These are phyloP conservation scores for Helicoverpa zea DNA, from an alignment of 1,140 invertebrate genomes.

Conservation along the genomic window DNA sequence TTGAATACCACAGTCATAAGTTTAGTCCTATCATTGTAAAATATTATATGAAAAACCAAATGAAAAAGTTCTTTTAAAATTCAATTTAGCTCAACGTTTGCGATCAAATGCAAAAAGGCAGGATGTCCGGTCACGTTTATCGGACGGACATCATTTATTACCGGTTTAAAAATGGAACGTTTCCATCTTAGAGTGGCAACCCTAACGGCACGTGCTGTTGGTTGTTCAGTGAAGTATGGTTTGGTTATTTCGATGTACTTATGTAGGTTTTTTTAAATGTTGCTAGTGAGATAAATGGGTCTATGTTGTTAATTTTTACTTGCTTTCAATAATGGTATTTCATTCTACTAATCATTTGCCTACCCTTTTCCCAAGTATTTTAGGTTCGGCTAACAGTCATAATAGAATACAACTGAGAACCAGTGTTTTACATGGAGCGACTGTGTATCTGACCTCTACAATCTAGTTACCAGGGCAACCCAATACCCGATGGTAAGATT, in stretches of 20 bases:
- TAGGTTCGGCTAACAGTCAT: no score
- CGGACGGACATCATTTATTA: conserved; percentile 43
- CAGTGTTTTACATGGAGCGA: no score
- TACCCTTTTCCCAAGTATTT: no score
- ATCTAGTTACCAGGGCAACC: no score
- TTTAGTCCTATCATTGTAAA: not conserved
- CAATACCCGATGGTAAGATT: no score
- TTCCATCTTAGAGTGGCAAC: conserved; percentile 13
- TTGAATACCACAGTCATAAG: not conserved
- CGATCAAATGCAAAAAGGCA: conserved; percentile 20
- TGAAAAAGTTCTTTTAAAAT: conserved; percentile 20
- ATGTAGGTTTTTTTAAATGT: not conserved
- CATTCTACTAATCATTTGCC: no score
- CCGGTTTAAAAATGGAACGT: conserved; percentile 15
- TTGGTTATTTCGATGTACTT: not conserved
- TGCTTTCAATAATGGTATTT: no score
- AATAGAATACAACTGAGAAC: no score
- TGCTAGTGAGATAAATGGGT: not conserved
- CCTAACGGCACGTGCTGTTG: conserved; percentile 7
- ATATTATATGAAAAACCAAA: not conserved
- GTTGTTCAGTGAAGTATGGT: not conserved
- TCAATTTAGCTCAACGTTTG: conserved; percentile 24
- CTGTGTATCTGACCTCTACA: no score
- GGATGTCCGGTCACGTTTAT: conserved; percentile 41
- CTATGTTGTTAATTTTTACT: no score